A percentile compares a stretch with the other conserved stretches of the same genome.
These are phyloP conservation scores for Osmerus mordax DNA, from an alignment of 2,113 vertebrate species.

Conservation along the genomic window DNA sequence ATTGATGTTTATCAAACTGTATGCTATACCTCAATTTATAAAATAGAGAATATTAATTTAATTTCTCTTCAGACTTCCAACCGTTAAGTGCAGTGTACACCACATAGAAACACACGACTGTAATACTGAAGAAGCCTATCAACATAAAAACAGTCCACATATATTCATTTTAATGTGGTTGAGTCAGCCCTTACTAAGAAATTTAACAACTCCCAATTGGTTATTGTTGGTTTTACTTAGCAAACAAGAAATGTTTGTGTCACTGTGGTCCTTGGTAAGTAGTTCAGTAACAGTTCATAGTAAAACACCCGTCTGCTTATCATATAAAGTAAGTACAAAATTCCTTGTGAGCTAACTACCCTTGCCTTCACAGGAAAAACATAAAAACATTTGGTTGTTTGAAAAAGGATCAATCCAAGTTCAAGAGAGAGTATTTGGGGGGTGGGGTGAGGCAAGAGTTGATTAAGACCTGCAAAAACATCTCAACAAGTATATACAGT, in stretches of 20 bases:
- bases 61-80: background rate
- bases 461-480: slow-evolving; percentile 12
- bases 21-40: no score
- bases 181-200: background rate
- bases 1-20: no score
- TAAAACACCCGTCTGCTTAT: slow-evolving; percentile 2
- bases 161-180: background rate
- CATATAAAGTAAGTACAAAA: slow-evolving; percentile 7
- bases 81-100: background rate
- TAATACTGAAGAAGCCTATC: background rate
- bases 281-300: slow-evolving; percentile 19
- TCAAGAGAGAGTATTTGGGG: slow-evolving; percentile 10
- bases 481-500: slow-evolving; percentile 29
- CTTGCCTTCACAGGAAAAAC: slow-evolving; percentile 2
- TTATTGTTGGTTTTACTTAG: background rate
- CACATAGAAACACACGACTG: background rate
- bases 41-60: background rate
- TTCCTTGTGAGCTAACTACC: background rate
- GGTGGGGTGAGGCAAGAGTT: slow-evolving; percentile 2
- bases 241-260: slow-evolving; percentile 28
- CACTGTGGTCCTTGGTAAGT: slow-evolving; percentile 5
- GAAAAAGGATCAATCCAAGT: slow-evolving; percentile 31
- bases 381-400: slow-evolving; percentile 27
- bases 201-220: background rate
- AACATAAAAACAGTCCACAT: background rate